Evolutionary conservation across 2,797 vertebrate species (phyloP), one percentile per base, ranked within the genome.

Genomic region (Sebastes diaconus): DNA sequence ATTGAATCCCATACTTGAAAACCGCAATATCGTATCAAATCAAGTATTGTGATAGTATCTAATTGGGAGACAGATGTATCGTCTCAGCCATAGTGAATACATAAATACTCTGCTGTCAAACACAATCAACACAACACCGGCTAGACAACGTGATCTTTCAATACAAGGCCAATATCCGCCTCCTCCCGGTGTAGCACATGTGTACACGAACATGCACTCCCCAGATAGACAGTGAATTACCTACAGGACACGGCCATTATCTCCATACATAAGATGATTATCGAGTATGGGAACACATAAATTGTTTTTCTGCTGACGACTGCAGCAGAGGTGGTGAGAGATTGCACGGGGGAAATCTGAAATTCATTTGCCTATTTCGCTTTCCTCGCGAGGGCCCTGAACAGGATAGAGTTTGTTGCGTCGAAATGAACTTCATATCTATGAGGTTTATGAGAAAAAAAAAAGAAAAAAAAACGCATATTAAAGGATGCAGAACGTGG

Each of bases 271-370:
- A 8, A 75, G 66, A 66, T 68, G 79, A 88, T 89, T 81, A 88
- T 74, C 39, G 18, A 68, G 68, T 60, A 80, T 42, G 78, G 58
- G 69, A 77, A 88, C 22, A 42, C 57, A 73, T 32, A 75, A 71
- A 79, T 57, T 72, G 69, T 79, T 88, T 79, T 88, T 86, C 39
- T 74, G 80, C 81, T 73, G 84, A 79, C 69, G 42, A 52, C 59
- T 61, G 84, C 68, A 54, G 81, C 58, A 25, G 75, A 71, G 46
- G 27, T 11, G 68, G 34, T 1, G 57, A 52, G 61, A 52, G 63
- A 77, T 75, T 70, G 70, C 90, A 84, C 34, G 1, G 34, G 83
- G 88, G 80, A 82, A 77, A 89, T 86, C 59, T 83, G 29, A 77
- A 75, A 85, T 81, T 75, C 36, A 79, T 84, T 80, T 84, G 73